phyloP scores from a whole-genome alignment of 2,113 vertebrate species.

The Larimichthys polyactis region DNA sequence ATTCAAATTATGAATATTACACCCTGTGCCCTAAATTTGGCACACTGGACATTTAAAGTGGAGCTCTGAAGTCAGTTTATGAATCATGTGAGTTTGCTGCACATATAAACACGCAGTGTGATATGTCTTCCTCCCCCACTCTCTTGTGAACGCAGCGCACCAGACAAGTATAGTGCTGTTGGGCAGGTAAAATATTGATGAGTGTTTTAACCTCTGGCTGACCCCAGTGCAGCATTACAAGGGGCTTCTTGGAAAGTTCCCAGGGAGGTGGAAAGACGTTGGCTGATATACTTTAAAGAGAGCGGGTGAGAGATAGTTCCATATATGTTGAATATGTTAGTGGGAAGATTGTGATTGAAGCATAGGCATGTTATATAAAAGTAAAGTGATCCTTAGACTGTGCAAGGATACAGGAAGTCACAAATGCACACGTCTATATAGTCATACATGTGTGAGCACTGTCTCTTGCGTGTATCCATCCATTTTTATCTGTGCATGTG shows the following conservation, averaged over 20 bases:
- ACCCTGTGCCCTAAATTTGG: background rate
- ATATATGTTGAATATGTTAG: background rate
- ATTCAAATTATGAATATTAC: no score
- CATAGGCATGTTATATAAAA: background rate
- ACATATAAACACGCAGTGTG: background rate
- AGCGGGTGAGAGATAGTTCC: constrained; percentile 1
- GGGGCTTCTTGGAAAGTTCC: constrained; percentile 80
- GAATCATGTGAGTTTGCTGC: background rate
- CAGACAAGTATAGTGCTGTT: constrained; percentile 70
- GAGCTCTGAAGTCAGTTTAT: background rate
- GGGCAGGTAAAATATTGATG: constrained; percentile 85
- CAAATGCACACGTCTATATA: background rate
- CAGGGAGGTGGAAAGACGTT: constrained; percentile 44
- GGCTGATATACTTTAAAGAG: constrained; percentile 16
- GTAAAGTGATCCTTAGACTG: background rate
- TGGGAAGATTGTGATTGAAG: background rate
- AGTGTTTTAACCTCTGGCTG: constrained; percentile 84
- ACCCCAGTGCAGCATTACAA: constrained; percentile 79
- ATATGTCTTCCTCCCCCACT: constrained; percentile 47
- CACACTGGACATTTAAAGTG: background rate
- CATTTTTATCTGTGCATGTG: constrained; percentile 15
- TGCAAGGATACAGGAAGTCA: background rate
- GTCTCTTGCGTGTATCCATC: background rate
- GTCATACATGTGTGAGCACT: background rate
- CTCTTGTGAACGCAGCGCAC: constrained; percentile 61